Conservation (phyloP, 2,797 vertebrate genomes). For the Molothrus ater region DNA sequence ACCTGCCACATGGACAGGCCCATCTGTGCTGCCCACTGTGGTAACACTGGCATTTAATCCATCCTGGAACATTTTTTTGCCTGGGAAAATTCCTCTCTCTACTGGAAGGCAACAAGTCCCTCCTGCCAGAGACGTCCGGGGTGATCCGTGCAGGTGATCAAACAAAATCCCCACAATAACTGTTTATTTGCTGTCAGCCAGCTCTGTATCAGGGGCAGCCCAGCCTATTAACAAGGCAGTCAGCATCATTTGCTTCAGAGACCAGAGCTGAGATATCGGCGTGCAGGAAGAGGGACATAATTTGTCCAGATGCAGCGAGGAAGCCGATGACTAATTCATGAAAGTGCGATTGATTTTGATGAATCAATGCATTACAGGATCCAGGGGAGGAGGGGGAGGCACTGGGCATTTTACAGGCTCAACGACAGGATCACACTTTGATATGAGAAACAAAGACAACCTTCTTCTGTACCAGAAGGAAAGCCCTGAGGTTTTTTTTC, state of each 20-base stretch:
- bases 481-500: background rate
- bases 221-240: background rate
- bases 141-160: background rate
- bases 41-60: background rate
- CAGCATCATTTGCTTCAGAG: background rate
- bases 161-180: background rate
- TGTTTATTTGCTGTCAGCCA: constrained; percentile 31
- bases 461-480: constrained; percentile 34
- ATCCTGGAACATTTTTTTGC: background rate
- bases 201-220: background rate
- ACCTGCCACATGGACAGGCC: background rate
- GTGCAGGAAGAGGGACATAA: constrained; percentile 10
- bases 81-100: background rate
- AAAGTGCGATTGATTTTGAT: constrained; percentile 65
- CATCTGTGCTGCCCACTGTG: background rate
- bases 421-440: constrained; percentile 52
- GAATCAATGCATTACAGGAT: constrained; percentile 62
- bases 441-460: constrained; percentile 62
- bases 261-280: background rate
- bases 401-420: constrained; percentile 28
- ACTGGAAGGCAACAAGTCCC: background rate
- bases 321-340: constrained; percentile 66
- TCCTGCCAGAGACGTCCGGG: background rate
- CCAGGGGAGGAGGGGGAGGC: constrained; percentile 23
- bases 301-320: constrained; percentile 58